phyloP scores from a whole-genome alignment of 2,113 vertebrate genomes.

The Eretmochelys imbricata region DNA sequence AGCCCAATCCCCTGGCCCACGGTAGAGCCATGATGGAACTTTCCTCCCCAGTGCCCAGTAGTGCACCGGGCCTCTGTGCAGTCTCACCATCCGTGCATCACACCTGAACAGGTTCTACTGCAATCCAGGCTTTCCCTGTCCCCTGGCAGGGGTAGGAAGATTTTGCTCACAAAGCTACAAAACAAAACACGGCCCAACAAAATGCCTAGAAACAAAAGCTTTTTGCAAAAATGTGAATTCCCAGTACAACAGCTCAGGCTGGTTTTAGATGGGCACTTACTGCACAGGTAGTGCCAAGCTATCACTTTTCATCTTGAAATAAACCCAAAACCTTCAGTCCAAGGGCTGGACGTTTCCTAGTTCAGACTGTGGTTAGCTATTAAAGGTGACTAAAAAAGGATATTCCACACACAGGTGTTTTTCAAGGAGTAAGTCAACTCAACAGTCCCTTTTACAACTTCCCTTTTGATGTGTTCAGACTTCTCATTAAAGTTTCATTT shows the following conservation, averaged over 20 bases:
- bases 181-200: not conserved
- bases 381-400: slow-evolving; percentile 68
- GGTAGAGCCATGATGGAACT: not conserved
- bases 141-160: rapidly evolving
- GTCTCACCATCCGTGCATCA: not conserved
- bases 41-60: not conserved
- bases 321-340: slow-evolving; percentile 21
- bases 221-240: not conserved
- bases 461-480: slow-evolving; percentile 62
- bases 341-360: not conserved
- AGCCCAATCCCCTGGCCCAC: not conserved
- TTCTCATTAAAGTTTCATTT: slow-evolving; percentile 68
- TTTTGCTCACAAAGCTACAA: not conserved
- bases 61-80: not conserved
- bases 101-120: not conserved
- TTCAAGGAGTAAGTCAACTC: slow-evolving; percentile 61
- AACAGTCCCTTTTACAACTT: slow-evolving; percentile 65
- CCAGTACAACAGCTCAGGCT: not conserved
- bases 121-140: not conserved
- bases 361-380: slow-evolving; percentile 47
- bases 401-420: not conserved
- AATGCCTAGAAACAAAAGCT: not conserved
- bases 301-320: slow-evolving; percentile 50
- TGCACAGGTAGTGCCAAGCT: not conserved
- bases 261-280: not conserved